Evolutionary conservation across 2,888 invertebrate genomes (phyloP), one percentile per base, ranked within the genome.

Genomic region (Temnothorax unifasciatus): DNA sequence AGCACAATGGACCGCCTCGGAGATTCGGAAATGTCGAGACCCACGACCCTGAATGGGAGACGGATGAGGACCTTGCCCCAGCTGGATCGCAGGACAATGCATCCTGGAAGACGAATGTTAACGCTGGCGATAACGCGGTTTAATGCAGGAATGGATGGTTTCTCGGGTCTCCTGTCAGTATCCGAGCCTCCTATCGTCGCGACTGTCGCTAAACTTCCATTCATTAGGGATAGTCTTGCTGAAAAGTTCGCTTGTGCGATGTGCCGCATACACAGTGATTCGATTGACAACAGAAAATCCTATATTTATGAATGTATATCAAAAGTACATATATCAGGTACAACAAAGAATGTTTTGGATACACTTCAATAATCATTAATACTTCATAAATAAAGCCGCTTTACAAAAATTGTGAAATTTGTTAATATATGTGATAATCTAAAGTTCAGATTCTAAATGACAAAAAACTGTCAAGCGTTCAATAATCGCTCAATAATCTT

Each of bases 1-100:
- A 89, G 89, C 91, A 93, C 93, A 93, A 93, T 92, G 90, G 90
- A 88, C 87, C 89, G 88, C 91, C 91, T 90, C 90, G 88, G 92
- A 93, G 94, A 94, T 92, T 93, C 93, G 94, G 93, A 94, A 94
- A 94, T 92, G 94, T 94, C 92, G 93, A 91, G 92, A 90, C 86
- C 91, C 89, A 86, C 90, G 87, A 87, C 86, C 87, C 88, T 94
- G 92, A 94, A 94, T 94, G 90, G 93, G 92, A 94, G 93, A 94
- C 93, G 94, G 92, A 94, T 93, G 93, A 94, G 92, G 92, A 94
- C 92, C 92, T 91, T 90, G 92, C 91, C 91, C 91, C 88, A 81
- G 85, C 90, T 91, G 91, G 91, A 90, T 92, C 90, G 88, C 91
- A 87, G 92, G 92, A 93, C 93, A 93, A 94, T 93, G 91, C 91